phyloP scores from a whole-genome alignment of 2,113 vertebrate genomes.

The Cyanistes caeruleus region DNA sequence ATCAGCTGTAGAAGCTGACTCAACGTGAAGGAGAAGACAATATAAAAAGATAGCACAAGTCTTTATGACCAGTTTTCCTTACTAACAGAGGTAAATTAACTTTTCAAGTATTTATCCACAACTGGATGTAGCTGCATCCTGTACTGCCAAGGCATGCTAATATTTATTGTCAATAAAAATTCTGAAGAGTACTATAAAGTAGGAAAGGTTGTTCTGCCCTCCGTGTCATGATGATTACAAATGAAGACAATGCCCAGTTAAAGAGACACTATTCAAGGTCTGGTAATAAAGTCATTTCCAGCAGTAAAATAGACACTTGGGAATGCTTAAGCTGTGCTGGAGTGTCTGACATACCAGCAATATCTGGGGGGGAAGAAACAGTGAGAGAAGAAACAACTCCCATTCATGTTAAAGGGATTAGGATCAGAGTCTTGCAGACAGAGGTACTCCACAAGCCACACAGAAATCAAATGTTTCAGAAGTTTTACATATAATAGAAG shows the following conservation, averaged over 20 bases:
- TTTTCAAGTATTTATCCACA: not conserved
- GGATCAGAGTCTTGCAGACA: not conserved
- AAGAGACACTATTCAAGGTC: not conserved
- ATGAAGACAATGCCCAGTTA: not conserved
- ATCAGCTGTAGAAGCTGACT: not conserved
- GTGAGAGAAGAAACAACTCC: not conserved
- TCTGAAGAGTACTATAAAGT: not conserved
- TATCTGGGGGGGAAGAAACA: not conserved
- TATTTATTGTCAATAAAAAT: not conserved
- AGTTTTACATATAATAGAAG: not conserved
- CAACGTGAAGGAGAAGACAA: not conserved
- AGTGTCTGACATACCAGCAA: not conserved
- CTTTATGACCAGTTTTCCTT: not conserved
- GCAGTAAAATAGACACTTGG: not conserved
- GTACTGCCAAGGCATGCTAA: not conserved
- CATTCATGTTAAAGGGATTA: not conserved
- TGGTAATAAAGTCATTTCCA: not conserved
- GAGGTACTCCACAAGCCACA: not conserved
- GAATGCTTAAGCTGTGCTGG: not conserved
- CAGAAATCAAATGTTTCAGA: not conserved
- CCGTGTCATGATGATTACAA: not conserved
- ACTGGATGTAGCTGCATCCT: not conserved
- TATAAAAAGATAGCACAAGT: not conserved
- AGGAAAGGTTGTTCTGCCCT: constrained; percentile 1
- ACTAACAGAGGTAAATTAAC: not conserved